phyloP scores from a whole-genome alignment of 1,140 invertebrate genomes.

The Drosophila bipectinata region DNA sequence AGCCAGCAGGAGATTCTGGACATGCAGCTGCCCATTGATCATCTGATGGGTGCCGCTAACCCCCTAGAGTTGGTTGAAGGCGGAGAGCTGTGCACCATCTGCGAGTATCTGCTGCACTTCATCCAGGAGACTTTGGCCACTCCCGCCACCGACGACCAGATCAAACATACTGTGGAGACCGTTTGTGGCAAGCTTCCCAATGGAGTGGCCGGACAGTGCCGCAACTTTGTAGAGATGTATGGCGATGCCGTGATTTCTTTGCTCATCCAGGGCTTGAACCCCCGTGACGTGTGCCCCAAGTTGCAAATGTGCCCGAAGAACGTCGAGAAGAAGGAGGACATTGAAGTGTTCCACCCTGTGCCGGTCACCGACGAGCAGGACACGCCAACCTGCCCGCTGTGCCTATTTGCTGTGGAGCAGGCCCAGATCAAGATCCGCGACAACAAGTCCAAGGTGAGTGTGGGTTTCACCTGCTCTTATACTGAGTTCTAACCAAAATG shows the following conservation, averaged over 20 bases:
- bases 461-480: background rate
- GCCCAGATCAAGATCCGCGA: conserved; percentile 75
- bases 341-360: conserved; percentile 85
- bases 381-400: conserved; percentile 90
- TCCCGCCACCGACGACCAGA: conserved; percentile 88
- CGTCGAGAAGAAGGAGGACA: conserved; percentile 83
- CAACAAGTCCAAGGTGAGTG: conserved; percentile 69
- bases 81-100: conserved; percentile 89
- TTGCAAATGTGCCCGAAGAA: conserved; percentile 84
- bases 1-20: conserved; percentile 65
- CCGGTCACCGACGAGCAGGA: conserved; percentile 66
- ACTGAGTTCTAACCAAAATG: background rate
- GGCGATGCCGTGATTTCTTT: conserved; percentile 91
- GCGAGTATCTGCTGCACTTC: conserved; percentile 92
- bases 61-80: conserved; percentile 84
- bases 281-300: conserved; percentile 85
- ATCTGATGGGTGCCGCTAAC: conserved; percentile 85
- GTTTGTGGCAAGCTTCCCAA: conserved; percentile 89
- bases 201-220: conserved; percentile 88
- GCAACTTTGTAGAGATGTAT: conserved; percentile 90
- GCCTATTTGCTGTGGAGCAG: conserved; percentile 91
- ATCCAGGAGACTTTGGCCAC: conserved; percentile 90
- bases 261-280: conserved; percentile 92
- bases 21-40: conserved; percentile 88
- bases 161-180: conserved; percentile 87